Evolutionary conservation across 2,113 vertebrate genomes (phyloP), one percentile per base, ranked within the genome.

Genomic region (Piprites chloris): DNA sequence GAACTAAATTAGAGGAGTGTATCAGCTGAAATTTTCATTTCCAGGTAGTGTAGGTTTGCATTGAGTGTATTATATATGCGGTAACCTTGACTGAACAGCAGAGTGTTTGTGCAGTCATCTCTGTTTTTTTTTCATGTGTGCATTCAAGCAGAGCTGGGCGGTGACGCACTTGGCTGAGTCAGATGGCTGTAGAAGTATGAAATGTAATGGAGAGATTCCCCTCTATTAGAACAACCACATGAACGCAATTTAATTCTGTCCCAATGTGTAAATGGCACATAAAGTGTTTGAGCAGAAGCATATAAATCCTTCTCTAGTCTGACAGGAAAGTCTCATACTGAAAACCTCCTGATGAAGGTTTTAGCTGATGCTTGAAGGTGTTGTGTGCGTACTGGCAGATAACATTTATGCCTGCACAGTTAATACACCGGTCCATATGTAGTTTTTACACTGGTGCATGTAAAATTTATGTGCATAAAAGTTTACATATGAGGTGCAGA

Each of bases 121-220:
- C 18, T 52, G 1, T 0, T 2, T 24, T 69, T 69, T 74, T 44
- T 47, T 83, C 28, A 5, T 35, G 37, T 4, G 0, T 59, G 14
- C n/a, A 15, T 27, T 24, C 26, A 33, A 15, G 30, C n/a, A 9
- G 27, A 47, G 27, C 2, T 63, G 44, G 13, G 46, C 20, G 17
- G 37, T 89, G 35, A 30, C 47, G 30, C 33, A 11, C 11, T 22
- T 46, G 37, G 6, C n/a, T 23, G 5, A 52, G 59, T 66, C 15
- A 66, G 27, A 24, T 44, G 18, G 14, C 9, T 14, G 0, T 5
- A 42, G 41, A 67, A 87, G 11, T 11, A 6, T 49, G 11, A 20
- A n/a, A 23, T 1, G 0, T 52, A 27, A 30, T 30, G 11, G 35
- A 67, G 35, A 65, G 11, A 9, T 56, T 55, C 18, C 33, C 20